Evolutionary conservation across 2,888 invertebrate genomes (phyloP).

Genomic region (Camponotus fellah): DNA sequence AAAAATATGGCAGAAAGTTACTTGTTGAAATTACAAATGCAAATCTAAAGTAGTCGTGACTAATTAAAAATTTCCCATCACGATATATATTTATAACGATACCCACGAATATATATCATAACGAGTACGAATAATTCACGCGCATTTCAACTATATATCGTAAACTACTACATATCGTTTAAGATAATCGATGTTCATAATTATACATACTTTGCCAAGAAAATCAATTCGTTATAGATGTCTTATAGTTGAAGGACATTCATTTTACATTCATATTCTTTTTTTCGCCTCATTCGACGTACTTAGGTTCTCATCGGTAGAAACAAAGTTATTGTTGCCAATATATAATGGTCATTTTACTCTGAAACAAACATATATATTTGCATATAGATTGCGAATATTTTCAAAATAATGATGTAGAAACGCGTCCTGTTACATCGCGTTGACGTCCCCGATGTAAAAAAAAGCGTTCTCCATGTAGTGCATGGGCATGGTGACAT

Average conservation of each 20-base stretch:
- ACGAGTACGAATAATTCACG: not conserved
- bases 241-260: not conserved
- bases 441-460: not conserved
- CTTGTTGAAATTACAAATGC: not conserved
- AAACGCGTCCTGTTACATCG: not conserved
- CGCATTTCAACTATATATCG: not conserved
- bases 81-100: not conserved
- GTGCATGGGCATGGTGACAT: constrained; percentile 74
- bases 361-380: not conserved
- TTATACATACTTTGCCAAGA: constrained; percentile 2
- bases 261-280: not conserved
- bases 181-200: not conserved
- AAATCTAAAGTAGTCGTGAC: not conserved
- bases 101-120: not conserved
- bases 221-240: not conserved
- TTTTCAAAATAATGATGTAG: not conserved
- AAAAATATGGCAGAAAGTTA: not conserved
- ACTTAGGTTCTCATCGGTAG: not conserved
- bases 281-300: not conserved
- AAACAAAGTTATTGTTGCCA: constrained; percentile 2
- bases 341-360: not conserved
- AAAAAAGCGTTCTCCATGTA: constrained; percentile 27
- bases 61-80: constrained; percentile 16
- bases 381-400: not conserved
- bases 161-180: not conserved